Base-by-base conservation (phyloP, 2,888 invertebrate genomes). In the Callyntrura guangdongensis region DNA sequence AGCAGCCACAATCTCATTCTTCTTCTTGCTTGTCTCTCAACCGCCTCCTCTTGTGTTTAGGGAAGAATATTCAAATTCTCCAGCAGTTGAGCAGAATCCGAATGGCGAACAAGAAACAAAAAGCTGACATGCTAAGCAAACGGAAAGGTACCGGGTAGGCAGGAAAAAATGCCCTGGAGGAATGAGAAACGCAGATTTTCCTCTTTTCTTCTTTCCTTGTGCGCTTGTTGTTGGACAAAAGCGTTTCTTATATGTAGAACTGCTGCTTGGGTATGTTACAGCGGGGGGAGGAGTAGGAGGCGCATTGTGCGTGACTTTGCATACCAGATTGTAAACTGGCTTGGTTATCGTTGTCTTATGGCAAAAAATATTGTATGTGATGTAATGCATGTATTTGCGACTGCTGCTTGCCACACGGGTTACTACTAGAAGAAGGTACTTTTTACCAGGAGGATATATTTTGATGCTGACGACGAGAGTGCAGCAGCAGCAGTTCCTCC, bases 161-260 rank as follows among this genome's bases (percentile, higher is more conserved):
- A 59, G 36, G 79, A n/a, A 36, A 72, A 72, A 79, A 79, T 27
- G 79, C 79, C 79, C 79, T 56, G 59, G 79, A 79, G 17, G 59
- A 59, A 27, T 59, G 56, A 36, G 25, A 5, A 27, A 27, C 61
- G 47, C 20, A 67, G 61, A 61, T 82, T 82, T 64, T 22, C 82
- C 14, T 2, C 20, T 45, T 20, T 81, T 36, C 36, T 17, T 20
- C n/a, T n/a, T 45, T 64, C 22, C 47, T 27, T 5, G n/a, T 56
- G 25, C 25, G 22, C 0, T 56, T 25, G 20, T 25, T 59, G 3
- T 20, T 59, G 64, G 45, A 64, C 8, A 36, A 69, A 6, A 6
- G n/a, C 45, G 69, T 1, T 36, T n/a, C 27, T 56, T 5, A 3
- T 64, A 11, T 20, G 25, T n/a, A n/a, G n/a, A n/a, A n/a, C n/a